phyloP scores from a whole-genome alignment of 2,888 invertebrate genomes.

The Melieria picta region DNA sequence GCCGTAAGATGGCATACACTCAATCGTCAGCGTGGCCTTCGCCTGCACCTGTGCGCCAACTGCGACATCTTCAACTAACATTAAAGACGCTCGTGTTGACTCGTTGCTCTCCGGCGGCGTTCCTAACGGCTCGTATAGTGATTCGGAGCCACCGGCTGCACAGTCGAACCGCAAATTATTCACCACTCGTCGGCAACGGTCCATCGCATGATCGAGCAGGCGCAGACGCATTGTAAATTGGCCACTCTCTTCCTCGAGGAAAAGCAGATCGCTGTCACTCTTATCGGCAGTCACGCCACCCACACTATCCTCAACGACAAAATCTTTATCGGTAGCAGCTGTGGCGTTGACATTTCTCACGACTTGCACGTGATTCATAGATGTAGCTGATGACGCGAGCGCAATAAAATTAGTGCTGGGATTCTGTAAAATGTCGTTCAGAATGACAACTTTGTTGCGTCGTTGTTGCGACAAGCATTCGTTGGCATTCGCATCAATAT shows the following conservation, averaged over 20 bases:
- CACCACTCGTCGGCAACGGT: slow-evolving; percentile 47
- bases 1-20: slow-evolving; percentile 30
- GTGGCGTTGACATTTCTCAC: not conserved
- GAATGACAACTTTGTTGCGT: slow-evolving; percentile 51
- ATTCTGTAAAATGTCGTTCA: slow-evolving; percentile 58
- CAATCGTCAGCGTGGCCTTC: slow-evolving; percentile 43
- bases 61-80: too few relatives aligned
- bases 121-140: not conserved
- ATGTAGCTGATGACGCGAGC: slow-evolving; percentile 40
- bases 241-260: slow-evolving; percentile 48
- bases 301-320: too few relatives aligned
- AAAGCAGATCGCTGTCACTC: slow-evolving; percentile 40
- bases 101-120: not conserved
- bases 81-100: not conserved
- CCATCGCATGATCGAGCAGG: slow-evolving; percentile 50
- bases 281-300: not conserved
- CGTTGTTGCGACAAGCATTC: slow-evolving; percentile 3
- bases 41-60: slow-evolving; percentile 16
- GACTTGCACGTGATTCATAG: slow-evolving; percentile 1
- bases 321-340: too few relatives aligned
- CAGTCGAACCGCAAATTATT: slow-evolving; percentile 45
- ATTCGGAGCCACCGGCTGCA: not conserved
- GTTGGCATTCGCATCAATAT: not conserved
- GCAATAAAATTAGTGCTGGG: slow-evolving; percentile 57
- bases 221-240: slow-evolving; percentile 47